Evolutionary conservation across 2,797 vertebrate genomes (phyloP), one percentile per base, ranked within the genome.

Genomic region (Malurus splendens): DNA sequence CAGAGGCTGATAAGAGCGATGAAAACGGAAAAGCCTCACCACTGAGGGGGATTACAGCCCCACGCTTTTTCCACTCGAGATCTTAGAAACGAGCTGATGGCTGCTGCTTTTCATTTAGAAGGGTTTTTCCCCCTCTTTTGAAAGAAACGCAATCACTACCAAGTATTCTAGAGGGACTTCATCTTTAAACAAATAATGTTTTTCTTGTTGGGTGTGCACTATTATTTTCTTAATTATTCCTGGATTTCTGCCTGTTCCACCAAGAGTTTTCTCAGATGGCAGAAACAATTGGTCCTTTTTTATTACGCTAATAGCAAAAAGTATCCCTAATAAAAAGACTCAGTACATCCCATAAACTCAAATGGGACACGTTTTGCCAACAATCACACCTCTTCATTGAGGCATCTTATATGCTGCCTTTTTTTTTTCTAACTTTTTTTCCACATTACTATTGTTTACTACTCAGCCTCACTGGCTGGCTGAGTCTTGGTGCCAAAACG

Each of bases 171-270:
- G 73, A 91, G 86, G 66, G 93, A 96, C 94, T 94, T 95, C 73
- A 74, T 95, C 91, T 95, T 95, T 94, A 95, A 96, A 95, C 86
- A 94, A 64, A 51, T 82, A 73, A 54, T 95, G 93, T 96, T 95
- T 96, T 95, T 85, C 91, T 96, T 95, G 45, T 90, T 96, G 92
- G 90, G 91, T 94, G 94, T 95, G 76, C 91, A 57, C 89, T 95
- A 82, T 96, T 95, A 95, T 93, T 95, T 94, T 93, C 94, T 95
- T 96, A 95, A 96, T 96, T 96, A 96, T 94, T 95, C 88, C 93
- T 97, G 96, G 93, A 94, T 93, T 95, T 94, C 82, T 94, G 93
- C 93, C 95, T 92, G 84, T 90, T 96, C 91, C 94, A 95, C 92
- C 82, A 81, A 93, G 94, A 90, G 92, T 84, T 94, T 86, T 94